phyloP scores from a whole-genome alignment of 2,888 invertebrate species.

The Selenia dentaria region DNA sequence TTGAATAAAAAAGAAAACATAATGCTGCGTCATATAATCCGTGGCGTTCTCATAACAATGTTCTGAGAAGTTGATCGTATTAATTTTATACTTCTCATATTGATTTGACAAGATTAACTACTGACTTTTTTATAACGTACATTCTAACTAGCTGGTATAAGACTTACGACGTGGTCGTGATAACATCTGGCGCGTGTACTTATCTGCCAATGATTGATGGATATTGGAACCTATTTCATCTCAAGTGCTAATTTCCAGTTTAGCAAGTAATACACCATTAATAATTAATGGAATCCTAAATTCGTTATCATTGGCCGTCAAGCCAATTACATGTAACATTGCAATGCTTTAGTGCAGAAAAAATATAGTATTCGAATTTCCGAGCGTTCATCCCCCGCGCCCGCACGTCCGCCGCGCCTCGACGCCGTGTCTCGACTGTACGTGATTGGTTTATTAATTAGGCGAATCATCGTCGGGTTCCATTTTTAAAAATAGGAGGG shows the following conservation, averaged over 20 bases:
- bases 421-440: constrained; percentile 83
- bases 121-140: constrained; percentile 46
- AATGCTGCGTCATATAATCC: constrained; percentile 63
- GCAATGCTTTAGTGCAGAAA: constrained; percentile 77
- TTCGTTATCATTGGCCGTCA: constrained; percentile 70
- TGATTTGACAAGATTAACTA: constrained; percentile 59
- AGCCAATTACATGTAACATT: constrained; percentile 80
- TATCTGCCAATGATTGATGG: constrained; percentile 52
- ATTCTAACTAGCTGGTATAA: constrained; percentile 42
- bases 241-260: constrained; percentile 48
- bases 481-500: constrained; percentile 85
- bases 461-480: constrained; percentile 80
- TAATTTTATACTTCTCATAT: constrained; percentile 58
- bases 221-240: constrained; percentile 42
- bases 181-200: constrained; percentile 46
- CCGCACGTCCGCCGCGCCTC: constrained; percentile 83
- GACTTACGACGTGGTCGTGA: constrained; percentile 38
- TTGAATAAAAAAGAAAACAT: constrained; percentile 58
- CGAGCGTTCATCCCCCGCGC: constrained; percentile 81
- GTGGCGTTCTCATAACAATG: constrained; percentile 53
- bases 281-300: constrained; percentile 68
- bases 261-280: constrained; percentile 49
- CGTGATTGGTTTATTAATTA: constrained; percentile 85
- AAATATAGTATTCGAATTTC: constrained; percentile 83
- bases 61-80: constrained; percentile 57